A percentile compares a stretch with the other conserved stretches of the same genome.
Conservation (phyloP, 2,888 invertebrate genomes). For the Cosmia trapezina region DNA sequence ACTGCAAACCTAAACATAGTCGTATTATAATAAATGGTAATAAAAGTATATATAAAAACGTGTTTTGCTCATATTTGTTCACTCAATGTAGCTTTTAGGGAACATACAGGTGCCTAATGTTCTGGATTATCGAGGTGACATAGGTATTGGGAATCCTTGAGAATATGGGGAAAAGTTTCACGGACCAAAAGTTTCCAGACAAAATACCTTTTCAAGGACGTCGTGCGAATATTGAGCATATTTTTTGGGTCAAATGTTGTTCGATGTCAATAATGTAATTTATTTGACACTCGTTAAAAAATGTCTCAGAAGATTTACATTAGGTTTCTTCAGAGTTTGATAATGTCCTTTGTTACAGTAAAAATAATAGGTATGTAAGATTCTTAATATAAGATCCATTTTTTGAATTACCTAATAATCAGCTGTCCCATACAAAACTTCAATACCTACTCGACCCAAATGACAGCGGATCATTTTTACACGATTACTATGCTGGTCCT, state of each 20-base stretch:
- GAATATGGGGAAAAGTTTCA: conserved; percentile 23
- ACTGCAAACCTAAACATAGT: conserved; percentile 55
- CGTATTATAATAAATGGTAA: conserved; percentile 28
- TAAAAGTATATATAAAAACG: conserved; percentile 47
- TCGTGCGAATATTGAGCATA: conserved; percentile 5
- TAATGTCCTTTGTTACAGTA: not conserved
- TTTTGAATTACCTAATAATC: not conserved
- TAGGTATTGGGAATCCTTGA: conserved; percentile 11
- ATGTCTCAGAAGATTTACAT: not conserved
- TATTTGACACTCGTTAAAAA: not conserved
- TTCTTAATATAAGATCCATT: not conserved
- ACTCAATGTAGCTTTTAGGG: conserved; percentile 20
- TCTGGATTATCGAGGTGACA: conserved; percentile 40
- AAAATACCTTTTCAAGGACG: conserved; percentile 30
- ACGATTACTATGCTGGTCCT: too few species aligned
- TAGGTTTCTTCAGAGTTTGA: not conserved
- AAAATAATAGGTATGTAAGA: not conserved
- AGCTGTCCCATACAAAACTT: too few species aligned
- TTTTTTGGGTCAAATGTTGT: conserved; percentile 1
- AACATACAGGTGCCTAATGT: conserved; percentile 45
- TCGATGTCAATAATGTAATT: not conserved
- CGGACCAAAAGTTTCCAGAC: conserved; percentile 39
- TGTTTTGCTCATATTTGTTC: conserved; percentile 45
- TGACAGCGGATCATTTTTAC: too few species aligned
- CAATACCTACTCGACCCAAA: too few species aligned